Conservation (phyloP, 2,888 invertebrate genomes). For the Diplazon laetatorius region DNA sequence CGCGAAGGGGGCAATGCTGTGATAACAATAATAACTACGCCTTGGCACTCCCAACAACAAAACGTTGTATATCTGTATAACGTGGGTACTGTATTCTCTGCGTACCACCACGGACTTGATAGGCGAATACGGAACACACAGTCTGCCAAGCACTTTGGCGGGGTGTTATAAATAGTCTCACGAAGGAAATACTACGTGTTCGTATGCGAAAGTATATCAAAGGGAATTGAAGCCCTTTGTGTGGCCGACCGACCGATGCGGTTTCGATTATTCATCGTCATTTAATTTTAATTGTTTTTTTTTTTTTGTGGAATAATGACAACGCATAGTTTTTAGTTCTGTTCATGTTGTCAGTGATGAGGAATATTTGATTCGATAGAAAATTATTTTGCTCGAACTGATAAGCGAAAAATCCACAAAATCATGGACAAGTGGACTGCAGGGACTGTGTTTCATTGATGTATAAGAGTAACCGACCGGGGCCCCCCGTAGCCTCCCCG, state of each 20-base stretch:
- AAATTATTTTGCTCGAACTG: too few relatives aligned
- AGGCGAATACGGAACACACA: constrained; percentile 14
- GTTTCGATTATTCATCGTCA: too few relatives aligned
- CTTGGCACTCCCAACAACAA: constrained; percentile 22
- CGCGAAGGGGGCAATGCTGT: background rate
- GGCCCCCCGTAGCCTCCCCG: constrained; percentile 1
- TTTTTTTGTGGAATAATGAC: too few relatives aligned
- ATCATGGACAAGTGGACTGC: too few relatives aligned
- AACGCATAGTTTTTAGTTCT: too few relatives aligned
- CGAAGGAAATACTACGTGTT: background rate
- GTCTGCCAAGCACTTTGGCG: background rate
- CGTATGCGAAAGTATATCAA: background rate
- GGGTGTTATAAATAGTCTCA: background rate
- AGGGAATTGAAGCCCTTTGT: background rate
- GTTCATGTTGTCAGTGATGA: too few relatives aligned
- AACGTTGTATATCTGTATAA: background rate
- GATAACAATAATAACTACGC: background rate
- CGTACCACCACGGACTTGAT: constrained; percentile 18
- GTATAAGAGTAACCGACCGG: background rate
- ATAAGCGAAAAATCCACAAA: too few relatives aligned
- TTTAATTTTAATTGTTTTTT: too few relatives aligned
- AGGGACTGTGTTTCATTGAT: background rate
- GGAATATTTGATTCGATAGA: too few relatives aligned
- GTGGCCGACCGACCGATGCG: too few relatives aligned
- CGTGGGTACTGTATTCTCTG: background rate